Evolutionary conservation across 1,140 invertebrate genomes (phyloP).

Genomic region (Lasioglossum albipes): DNA sequence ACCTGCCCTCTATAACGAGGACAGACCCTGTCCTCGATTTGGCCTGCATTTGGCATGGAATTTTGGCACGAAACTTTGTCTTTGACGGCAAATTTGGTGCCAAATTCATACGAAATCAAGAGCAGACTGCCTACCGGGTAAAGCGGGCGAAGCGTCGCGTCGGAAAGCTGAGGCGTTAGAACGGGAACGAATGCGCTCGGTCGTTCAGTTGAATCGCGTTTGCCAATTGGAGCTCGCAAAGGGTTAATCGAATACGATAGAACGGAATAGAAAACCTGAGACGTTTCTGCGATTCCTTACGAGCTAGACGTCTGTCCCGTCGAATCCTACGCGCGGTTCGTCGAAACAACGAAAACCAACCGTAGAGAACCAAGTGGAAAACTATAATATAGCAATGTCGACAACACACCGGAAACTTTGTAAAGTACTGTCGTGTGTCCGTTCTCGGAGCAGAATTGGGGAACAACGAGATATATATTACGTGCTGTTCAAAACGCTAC

Average conservation of each 20-base stretch:
- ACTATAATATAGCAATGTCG: background rate
- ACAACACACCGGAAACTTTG: too few relatives aligned
- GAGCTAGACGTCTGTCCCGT: background rate
- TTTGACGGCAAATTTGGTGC: too few relatives aligned
- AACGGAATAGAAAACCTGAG: background rate
- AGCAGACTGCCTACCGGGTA: too few relatives aligned
- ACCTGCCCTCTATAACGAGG: too few relatives aligned
- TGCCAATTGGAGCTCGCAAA: background rate
- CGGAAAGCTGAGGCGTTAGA: background rate
- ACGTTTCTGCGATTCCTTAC: background rate
- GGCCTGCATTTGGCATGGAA: too few relatives aligned
- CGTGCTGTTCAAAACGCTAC: slow-evolving; percentile 39
- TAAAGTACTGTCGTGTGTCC: background rate
- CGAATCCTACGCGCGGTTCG: background rate
- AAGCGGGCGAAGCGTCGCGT: background rate
- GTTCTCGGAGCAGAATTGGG: slow-evolving; percentile 1
- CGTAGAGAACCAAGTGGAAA: background rate
- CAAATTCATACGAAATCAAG: too few relatives aligned
- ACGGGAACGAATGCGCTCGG: background rate
- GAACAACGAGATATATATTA: slow-evolving; percentile 17
- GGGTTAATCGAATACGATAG: background rate
- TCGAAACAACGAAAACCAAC: background rate
- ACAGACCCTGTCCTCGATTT: too few relatives aligned
- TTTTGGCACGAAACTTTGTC: too few relatives aligned
- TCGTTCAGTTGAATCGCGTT: too few relatives aligned